Evolutionary conservation across 2,797 vertebrate genomes (phyloP).

Genomic region (Paratrypauchen microcephalus): DNA sequence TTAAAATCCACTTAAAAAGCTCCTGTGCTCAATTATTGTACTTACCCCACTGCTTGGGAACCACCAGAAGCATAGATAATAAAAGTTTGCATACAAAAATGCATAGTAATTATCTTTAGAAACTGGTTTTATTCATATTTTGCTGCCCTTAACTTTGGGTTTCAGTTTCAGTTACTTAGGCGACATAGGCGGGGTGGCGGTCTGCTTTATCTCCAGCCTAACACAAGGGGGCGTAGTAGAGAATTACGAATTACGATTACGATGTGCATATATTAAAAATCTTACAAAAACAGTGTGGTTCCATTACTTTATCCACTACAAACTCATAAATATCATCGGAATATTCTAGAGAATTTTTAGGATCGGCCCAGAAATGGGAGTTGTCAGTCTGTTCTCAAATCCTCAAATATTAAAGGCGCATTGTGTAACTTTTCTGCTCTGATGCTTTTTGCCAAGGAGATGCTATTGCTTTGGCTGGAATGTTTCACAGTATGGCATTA

Average conservation of each 20-base stretch:
- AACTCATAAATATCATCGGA: slow-evolving; percentile 76
- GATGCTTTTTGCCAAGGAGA: no score
- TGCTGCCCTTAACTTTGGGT: background rate
- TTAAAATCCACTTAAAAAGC: background rate
- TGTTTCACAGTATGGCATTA: no score
- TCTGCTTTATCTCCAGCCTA: background rate
- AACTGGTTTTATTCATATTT: background rate
- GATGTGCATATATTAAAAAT: slow-evolving; percentile 60
- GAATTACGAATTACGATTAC: no score
- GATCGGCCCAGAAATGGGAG: slow-evolving; percentile 56
- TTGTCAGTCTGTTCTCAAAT: slow-evolving; percentile 35
- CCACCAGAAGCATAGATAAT: no score
- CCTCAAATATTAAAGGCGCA: slow-evolving; percentile 8
- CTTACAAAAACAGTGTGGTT: slow-evolving; percentile 62
- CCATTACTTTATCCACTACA: slow-evolving; percentile 41
- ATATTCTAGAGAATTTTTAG: slow-evolving; percentile 41
- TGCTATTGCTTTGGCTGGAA: no score
- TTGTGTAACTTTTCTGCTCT: no score
- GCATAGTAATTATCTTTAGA: no score
- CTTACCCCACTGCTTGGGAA: no score
- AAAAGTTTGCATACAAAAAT: no score
- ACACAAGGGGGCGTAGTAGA: background rate
- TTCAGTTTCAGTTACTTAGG: no score
- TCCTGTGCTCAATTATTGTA: no score
- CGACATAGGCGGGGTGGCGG: no score